Conservation (phyloP, 92 coral and sea anemone species). For the Palythoa grandis region DNA sequence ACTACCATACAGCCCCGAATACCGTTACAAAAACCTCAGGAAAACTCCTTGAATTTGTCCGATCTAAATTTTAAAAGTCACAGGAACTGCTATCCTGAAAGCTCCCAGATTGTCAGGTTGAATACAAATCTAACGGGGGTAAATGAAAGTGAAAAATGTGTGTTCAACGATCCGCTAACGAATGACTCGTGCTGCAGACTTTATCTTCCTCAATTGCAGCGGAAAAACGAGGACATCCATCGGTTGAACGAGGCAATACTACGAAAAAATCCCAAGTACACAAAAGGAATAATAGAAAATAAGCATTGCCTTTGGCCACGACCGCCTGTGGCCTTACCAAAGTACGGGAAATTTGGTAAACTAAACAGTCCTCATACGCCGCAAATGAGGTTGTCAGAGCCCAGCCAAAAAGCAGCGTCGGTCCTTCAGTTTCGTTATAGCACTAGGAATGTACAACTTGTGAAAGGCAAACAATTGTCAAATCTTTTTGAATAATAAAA, state of each 20-base stretch:
- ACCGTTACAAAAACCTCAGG: slow-evolving; percentile 1
- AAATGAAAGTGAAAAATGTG: slow-evolving; percentile 20
- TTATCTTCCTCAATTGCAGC: slow-evolving; percentile 62
- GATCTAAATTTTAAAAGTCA: not conserved
- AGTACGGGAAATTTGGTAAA: slow-evolving; percentile 15
- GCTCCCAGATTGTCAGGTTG: slow-evolving; percentile 17
- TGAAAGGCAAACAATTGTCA: not conserved
- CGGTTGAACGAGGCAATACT: slow-evolving; percentile 55
- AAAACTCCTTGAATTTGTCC: not conserved
- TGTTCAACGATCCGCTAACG: not conserved
- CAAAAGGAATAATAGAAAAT: slow-evolving; percentile 8
- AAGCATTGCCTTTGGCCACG: slow-evolving; percentile 3
- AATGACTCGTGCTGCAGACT: slow-evolving; percentile 54
- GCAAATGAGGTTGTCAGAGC: not conserved
- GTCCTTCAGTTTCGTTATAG: slow-evolving; percentile 24
- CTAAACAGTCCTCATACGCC: not conserved
- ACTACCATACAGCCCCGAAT: not conserved
- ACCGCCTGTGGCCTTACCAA: slow-evolving; percentile 9
- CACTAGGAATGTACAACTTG: not conserved
- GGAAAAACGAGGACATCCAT: slow-evolving; percentile 48
- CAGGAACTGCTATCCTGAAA: not conserved
- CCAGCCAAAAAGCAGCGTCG: not conserved
- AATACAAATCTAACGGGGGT: slow-evolving; percentile 30
- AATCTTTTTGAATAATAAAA: not conserved
- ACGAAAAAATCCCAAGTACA: slow-evolving; percentile 54